Conservation (phyloP, 2,888 invertebrate species). For the Desoria tigrina region DNA sequence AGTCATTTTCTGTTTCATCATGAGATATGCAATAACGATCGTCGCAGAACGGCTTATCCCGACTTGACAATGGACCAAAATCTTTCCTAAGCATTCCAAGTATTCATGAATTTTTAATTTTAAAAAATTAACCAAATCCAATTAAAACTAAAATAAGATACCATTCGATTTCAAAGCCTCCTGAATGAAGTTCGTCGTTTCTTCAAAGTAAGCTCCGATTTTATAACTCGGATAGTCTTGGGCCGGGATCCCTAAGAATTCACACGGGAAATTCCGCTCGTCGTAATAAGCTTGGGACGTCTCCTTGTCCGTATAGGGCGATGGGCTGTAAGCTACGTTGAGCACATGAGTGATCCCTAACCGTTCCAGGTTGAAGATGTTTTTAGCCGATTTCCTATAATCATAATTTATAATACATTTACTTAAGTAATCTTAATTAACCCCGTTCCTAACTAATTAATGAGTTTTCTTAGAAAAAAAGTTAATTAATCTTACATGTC, state of each 20-base stretch:
- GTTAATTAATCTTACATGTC: slow-evolving; percentile 26
- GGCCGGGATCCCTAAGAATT: slow-evolving; percentile 58
- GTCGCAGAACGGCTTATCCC: slow-evolving; percentile 60
- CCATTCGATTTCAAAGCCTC: slow-evolving; percentile 56
- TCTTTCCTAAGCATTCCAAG: slow-evolving; percentile 54
- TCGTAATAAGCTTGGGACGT: slow-evolving; percentile 45
- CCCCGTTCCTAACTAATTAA: not conserved
- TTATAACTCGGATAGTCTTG: slow-evolving; percentile 58
- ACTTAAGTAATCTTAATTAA: too few species aligned
- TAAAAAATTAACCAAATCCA: not conserved
- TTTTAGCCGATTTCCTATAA: slow-evolving; percentile 58
- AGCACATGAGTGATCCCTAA: slow-evolving; percentile 59
- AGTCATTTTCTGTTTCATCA: slow-evolving; percentile 58
- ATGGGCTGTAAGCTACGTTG: slow-evolving; percentile 58
- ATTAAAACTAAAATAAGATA: slow-evolving; percentile 34
- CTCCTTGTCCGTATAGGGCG: slow-evolving; percentile 41
- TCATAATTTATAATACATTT: not conserved
- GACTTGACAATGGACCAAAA: slow-evolving; percentile 59
- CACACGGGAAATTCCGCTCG: slow-evolving; percentile 33
- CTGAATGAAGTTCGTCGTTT: slow-evolving; percentile 58
- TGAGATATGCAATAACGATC: slow-evolving; percentile 54
- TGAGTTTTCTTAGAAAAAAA: not conserved
- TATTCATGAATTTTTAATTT: slow-evolving; percentile 1
- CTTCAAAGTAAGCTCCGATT: slow-evolving; percentile 57
- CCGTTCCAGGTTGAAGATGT: slow-evolving; percentile 55